phyloP scores from a whole-genome alignment of 2,113 vertebrate genomes.

The Xenus cinereus region DNA sequence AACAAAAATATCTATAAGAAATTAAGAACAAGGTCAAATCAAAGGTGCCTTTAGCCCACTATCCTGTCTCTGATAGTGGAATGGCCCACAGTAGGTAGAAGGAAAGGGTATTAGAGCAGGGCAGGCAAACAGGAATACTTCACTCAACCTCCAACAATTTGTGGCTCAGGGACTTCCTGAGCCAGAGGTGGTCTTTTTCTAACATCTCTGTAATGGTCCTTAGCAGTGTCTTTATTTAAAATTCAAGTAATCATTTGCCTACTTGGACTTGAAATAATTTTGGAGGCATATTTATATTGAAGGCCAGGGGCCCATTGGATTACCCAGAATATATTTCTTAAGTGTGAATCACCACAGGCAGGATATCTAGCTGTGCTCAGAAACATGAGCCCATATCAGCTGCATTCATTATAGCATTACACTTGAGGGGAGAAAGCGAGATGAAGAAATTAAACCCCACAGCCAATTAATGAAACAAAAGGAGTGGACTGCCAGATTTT shows the following conservation, averaged over 20 bases:
- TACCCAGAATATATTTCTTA: not conserved
- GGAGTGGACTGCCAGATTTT: not conserved
- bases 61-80: not conserved
- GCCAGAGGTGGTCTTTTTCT: not conserved
- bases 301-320: not conserved
- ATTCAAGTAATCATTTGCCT: not conserved
- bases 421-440: slow-evolving; percentile 6
- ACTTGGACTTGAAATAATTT: not conserved
- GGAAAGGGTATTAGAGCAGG: not conserved
- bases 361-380: not conserved
- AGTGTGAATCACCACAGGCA: not conserved
- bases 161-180: not conserved
- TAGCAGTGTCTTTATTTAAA: slow-evolving; percentile 1
- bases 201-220: not conserved
- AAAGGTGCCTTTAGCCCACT: not conserved
- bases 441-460: slow-evolving; percentile 8
- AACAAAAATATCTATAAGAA: not conserved
- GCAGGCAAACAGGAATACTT: not conserved
- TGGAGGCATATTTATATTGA: not conserved
- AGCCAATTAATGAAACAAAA: slow-evolving; percentile 21
- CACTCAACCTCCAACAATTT: not conserved
- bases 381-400: not conserved
- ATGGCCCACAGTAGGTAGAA: too few species aligned
- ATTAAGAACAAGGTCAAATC: not conserved
- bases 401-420: not conserved